Percentiles rank a stretch among this genome's conserved stretches.
phyloP scores from a whole-genome alignment of 2,888 invertebrate genomes.

The Drosophila austrosaltans region DNA sequence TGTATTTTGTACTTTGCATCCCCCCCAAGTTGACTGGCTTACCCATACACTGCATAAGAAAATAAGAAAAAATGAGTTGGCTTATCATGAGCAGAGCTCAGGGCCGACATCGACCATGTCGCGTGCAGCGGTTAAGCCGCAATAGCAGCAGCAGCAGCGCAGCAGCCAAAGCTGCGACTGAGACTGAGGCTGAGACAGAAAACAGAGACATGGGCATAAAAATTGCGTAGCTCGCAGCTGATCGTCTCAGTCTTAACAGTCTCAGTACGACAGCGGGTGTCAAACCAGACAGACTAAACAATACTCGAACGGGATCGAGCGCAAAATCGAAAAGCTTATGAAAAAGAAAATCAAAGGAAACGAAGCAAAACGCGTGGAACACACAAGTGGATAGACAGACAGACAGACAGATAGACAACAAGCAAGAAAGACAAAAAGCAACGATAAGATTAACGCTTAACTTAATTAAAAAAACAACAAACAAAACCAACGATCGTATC shows the following conservation, averaged over 20 bases:
- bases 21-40: neutral
- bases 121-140: slow-evolving; percentile 3
- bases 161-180: neutral
- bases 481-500: slow-evolving; percentile 8
- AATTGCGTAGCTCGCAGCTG: slow-evolving; percentile 63
- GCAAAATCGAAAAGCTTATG: neutral
- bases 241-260: slow-evolving; percentile 64
- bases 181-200: neutral
- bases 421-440: neutral
- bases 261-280: slow-evolving; percentile 70
- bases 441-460: slow-evolving; percentile 20
- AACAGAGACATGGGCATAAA: slow-evolving; percentile 51
- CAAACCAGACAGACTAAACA: slow-evolving; percentile 39
- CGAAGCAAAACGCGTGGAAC: slow-evolving; percentile 8
- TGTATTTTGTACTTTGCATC: slow-evolving; percentile 61
- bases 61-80: slow-evolving; percentile 1
- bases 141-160: neutral
- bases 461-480: slow-evolving; percentile 17
- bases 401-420: neutral
- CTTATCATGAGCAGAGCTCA: slow-evolving; percentile 15
- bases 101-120: slow-evolving; percentile 10
- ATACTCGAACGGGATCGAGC: slow-evolving; percentile 17
- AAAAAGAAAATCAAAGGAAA: slow-evolving; percentile 5
- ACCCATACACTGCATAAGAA: slow-evolving; percentile 39
- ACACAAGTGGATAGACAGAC: slow-evolving; percentile 10